These are phyloP conservation scores for Caranx ignobilis DNA, from an alignment of 2,113 vertebrate species.

Conservation along the genomic window DNA sequence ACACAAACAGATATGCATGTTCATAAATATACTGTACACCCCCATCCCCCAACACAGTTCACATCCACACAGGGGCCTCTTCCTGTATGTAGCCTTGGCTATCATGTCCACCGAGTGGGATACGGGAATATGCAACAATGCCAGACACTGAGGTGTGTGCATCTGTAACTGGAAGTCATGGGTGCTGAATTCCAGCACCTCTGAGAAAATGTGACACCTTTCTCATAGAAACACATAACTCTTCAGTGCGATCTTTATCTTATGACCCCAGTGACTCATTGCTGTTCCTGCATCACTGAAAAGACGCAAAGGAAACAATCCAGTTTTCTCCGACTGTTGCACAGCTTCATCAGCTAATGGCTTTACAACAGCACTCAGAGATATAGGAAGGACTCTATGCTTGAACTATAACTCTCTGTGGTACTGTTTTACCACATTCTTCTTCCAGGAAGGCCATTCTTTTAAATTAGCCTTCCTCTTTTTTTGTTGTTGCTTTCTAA, in stretches of 20 bases:
- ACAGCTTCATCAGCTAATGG: constrained; percentile 79
- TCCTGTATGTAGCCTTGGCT: constrained; percentile 65
- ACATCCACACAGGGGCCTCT: constrained; percentile 30
- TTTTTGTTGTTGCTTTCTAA: constrained; percentile 47
- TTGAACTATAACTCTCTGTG: constrained; percentile 68
- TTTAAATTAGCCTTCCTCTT: constrained; percentile 63
- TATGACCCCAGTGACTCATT: not conserved
- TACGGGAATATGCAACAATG: constrained; percentile 64
- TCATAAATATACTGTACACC: constrained; percentile 32
- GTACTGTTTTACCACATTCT: constrained; percentile 59
- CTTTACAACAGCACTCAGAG: constrained; percentile 73
- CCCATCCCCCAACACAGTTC: constrained; percentile 42
- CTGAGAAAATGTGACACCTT: constrained; percentile 1
- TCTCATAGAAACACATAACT: not conserved
- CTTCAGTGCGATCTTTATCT: not conserved
- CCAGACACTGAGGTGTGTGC: constrained; percentile 29
- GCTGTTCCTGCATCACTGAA: constrained; percentile 6
- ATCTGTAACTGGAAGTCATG: constrained; percentile 65
- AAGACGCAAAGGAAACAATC: constrained; percentile 29
- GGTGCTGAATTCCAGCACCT: constrained; percentile 43
- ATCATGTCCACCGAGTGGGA: not conserved
- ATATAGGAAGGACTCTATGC: constrained; percentile 69
- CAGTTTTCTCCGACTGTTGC: not conserved
- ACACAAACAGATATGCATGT: constrained; percentile 45
- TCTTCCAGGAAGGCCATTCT: constrained; percentile 51